A percentile compares a stretch with the other conserved stretches of the same genome.
These are phyloP conservation scores for Eunapius fragilis DNA, from an alignment of 37 sponge, comb jelly and placozoan species.

Conservation along the genomic window DNA sequence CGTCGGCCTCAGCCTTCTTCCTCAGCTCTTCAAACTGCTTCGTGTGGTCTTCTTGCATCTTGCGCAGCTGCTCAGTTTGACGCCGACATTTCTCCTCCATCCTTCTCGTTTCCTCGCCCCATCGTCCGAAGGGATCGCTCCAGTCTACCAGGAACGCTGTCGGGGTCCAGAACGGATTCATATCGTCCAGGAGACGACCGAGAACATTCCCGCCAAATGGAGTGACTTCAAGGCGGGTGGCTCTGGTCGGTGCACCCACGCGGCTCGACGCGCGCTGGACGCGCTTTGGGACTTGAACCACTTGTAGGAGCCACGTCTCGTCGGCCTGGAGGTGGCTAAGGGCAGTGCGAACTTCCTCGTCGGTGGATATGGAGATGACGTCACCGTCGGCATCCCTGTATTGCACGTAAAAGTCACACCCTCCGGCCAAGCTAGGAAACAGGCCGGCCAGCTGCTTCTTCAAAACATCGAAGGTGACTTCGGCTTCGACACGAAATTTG, in stretches of 20 bases:
- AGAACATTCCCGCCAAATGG: background rate
- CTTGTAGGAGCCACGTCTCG: constrained; percentile 12
- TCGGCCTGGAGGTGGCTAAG: constrained; percentile 10
- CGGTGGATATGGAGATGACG: constrained; percentile 44
- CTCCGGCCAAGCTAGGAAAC: constrained; percentile 22
- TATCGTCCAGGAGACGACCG: background rate
- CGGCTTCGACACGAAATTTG: constrained; percentile 20
- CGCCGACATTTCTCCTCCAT: no score
- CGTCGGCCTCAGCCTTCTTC: background rate
- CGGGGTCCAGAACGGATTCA: constrained; percentile 20
- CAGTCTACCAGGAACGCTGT: no score
- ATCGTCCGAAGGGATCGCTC: no score
- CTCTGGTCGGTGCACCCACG: no score
- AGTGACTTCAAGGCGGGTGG: background rate
- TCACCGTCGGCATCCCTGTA: constrained; percentile 49
- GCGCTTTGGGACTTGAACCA: no score
- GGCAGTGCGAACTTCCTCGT: constrained; percentile 38
- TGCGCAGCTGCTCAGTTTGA: background rate
- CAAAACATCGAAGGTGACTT: constrained; percentile 24
- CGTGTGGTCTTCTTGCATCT: constrained; percentile 6
- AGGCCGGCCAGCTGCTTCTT: constrained; percentile 18
- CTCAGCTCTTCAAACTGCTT: constrained; percentile 7
- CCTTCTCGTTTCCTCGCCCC: no score
- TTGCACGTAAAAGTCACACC: background rate
- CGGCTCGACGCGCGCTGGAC: no score